Conservation (phyloP, 2,113 vertebrate genomes). For the Apodemus sylvaticus region DNA sequence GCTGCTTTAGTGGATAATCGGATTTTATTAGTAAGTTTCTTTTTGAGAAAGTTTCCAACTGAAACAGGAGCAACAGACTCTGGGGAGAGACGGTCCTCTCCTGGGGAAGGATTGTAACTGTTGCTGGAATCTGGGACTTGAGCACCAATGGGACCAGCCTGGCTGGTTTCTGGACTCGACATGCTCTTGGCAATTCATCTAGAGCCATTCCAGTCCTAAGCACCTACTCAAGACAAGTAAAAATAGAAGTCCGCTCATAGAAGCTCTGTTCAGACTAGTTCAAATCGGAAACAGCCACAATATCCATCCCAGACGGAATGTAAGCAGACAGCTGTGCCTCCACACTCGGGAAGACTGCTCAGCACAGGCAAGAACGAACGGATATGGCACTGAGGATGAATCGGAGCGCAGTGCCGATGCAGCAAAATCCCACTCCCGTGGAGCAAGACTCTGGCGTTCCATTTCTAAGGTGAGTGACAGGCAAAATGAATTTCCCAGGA, state of each 20-base stretch:
- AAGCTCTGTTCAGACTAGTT: background rate
- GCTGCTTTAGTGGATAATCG: slow-evolving; percentile 74
- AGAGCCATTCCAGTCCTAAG: background rate
- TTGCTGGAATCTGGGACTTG: background rate
- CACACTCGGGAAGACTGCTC: background rate
- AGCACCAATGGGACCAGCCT: background rate
- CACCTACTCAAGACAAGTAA: background rate
- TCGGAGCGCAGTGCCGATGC: background rate
- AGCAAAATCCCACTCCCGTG: background rate
- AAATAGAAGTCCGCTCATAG: background rate
- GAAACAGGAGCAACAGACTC: slow-evolving; percentile 46
- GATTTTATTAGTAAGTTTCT: slow-evolving; percentile 75
- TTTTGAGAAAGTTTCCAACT: slow-evolving; percentile 61
- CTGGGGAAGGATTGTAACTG: background rate
- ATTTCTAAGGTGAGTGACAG: background rate
- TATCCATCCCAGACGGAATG: background rate
- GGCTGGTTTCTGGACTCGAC: background rate
- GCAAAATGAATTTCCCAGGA: background rate
- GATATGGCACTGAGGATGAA: too few relatives aligned
- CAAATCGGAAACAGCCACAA: background rate
- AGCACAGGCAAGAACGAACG: background rate
- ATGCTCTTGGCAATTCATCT: background rate
- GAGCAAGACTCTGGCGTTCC: background rate
- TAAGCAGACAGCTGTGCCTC: background rate
- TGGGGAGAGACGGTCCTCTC: background rate